Evolutionary conservation across 2,888 invertebrate genomes (phyloP).

Genomic region (Phaedon cochleariae): DNA sequence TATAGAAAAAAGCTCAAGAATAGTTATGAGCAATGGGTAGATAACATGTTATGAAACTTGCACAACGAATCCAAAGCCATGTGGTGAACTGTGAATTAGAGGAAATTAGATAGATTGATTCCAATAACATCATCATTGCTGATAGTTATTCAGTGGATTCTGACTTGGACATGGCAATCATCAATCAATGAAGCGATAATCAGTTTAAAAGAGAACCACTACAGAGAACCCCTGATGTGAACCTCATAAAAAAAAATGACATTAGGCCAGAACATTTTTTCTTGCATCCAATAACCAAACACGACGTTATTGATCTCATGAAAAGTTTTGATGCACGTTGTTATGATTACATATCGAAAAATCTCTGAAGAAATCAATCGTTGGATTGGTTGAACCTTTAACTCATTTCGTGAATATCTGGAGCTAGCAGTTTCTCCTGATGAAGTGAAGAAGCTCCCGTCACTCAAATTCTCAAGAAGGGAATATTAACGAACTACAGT

Average conservation of each 20-base stretch:
- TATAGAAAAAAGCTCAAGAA: slow-evolving; percentile 1
- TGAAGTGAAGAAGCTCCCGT: too few species aligned
- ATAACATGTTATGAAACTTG: neutral
- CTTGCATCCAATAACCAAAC: neutral
- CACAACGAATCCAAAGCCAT: slow-evolving; percentile 4
- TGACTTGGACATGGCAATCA: neutral
- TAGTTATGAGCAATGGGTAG: slow-evolving; percentile 1
- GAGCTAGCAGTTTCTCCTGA: too few species aligned
- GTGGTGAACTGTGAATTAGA: neutral
- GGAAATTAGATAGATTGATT: too few species aligned
- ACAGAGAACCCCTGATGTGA: neutral
- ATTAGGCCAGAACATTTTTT: neutral
- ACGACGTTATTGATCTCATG: too few species aligned
- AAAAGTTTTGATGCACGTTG: too few species aligned
- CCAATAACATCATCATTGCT: too few species aligned
- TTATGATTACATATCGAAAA: too few species aligned
- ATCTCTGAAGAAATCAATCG: too few species aligned
- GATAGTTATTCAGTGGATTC: neutral
- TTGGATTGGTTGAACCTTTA: too few species aligned
- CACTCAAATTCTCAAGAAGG: neutral
- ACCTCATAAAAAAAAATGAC: neutral
- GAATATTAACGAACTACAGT: neutral
- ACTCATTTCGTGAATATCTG: too few species aligned
- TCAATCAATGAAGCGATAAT: neutral
- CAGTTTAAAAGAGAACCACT: neutral